Evolutionary conservation across 2,797 vertebrate species (phyloP).

Genomic region (Megalops cyprinoides): DNA sequence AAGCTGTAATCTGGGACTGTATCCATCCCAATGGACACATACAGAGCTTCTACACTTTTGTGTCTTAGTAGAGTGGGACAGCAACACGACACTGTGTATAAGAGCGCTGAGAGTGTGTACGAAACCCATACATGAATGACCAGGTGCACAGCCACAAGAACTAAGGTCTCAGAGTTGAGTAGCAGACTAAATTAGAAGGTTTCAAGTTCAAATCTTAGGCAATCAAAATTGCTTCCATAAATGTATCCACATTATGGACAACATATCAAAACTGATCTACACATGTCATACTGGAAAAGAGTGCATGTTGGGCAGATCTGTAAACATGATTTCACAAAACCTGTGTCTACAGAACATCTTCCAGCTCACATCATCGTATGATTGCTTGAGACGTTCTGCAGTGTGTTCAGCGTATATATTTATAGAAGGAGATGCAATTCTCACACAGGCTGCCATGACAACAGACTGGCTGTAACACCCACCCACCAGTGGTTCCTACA

Average conservation of each 20-base stretch:
- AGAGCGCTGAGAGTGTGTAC: too few relatives aligned
- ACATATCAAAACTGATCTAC: neutral
- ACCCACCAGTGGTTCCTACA: slow-evolving; percentile 25
- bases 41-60: too few relatives aligned
- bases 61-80: too few relatives aligned
- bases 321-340: too few relatives aligned
- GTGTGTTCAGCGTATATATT: slow-evolving; percentile 18
- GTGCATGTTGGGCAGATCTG: neutral
- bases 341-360: neutral
- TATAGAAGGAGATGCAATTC: slow-evolving; percentile 20
- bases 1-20: too few relatives aligned
- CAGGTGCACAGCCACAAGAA: too few relatives aligned
- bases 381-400: slow-evolving; percentile 12
- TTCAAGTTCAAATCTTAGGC: neutral
- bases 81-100: too few relatives aligned
- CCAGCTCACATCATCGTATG: neutral
- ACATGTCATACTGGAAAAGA: neutral
- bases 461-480: slow-evolving; percentile 28
- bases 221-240: neutral
- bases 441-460: slow-evolving; percentile 26
- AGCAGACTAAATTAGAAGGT: neutral
- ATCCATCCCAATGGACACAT: too few relatives aligned
- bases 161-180: too few relatives aligned
- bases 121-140: too few relatives aligned
- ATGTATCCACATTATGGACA: neutral